A percentile compares a stretch with the other conserved stretches of the same genome.
phyloP scores from a whole-genome alignment of 2,888 invertebrate genomes.

The Chrysolina oricalcia region DNA sequence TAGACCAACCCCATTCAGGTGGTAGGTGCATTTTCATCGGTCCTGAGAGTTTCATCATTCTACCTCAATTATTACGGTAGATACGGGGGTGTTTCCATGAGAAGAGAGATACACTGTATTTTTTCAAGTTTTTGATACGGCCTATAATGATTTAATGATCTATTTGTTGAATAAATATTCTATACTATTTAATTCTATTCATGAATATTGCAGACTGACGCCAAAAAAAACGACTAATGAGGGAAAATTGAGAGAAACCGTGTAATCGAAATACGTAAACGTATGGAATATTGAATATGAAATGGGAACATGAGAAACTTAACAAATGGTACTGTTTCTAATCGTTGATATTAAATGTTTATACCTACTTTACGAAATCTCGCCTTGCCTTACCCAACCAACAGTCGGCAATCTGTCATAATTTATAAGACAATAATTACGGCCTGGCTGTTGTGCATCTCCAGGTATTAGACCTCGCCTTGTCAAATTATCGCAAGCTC shows the following conservation, averaged over 20 bases:
- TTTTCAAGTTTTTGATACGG: no score
- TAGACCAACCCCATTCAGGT: no score
- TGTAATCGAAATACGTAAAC: no score
- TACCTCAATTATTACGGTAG: no score
- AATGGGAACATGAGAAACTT: constrained; percentile 9
- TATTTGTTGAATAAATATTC: no score
- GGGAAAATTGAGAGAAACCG: not conserved
- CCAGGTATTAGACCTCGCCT: constrained; percentile 20
- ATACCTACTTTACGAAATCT: constrained; percentile 4
- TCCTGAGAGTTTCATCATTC: no score
- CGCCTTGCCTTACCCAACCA: constrained; percentile 14
- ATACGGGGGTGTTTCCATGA: no score
- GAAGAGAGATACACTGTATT: no score
- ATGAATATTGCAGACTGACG: no score
- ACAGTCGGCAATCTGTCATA: constrained; percentile 14
- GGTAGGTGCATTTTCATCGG: no score
- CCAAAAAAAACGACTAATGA: not conserved
- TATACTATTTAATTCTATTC: no score
- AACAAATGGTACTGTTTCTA: constrained; percentile 4
- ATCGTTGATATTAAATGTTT: not conserved
- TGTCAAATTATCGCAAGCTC: constrained; percentile 15
- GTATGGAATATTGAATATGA: not conserved
- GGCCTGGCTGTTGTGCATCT: constrained; percentile 11
- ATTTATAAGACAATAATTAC: constrained; percentile 21
- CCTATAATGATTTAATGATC: no score